Percentiles rank a stretch among this genome's conserved stretches.
Evolutionary conservation across 1,140 invertebrate species (phyloP).

Genomic region (Spodoptera frugiperda): DNA sequence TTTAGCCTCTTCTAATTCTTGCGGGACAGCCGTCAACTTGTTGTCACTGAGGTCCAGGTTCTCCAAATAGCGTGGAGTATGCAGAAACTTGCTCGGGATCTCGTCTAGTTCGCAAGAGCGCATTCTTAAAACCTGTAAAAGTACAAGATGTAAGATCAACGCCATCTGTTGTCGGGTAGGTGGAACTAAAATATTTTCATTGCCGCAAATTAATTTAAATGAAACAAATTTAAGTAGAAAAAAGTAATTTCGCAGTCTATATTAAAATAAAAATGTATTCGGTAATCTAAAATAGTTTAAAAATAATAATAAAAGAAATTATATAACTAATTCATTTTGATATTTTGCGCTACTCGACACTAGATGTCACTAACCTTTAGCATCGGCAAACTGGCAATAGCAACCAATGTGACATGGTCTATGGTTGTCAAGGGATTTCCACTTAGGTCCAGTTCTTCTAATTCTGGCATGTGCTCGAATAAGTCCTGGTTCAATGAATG

Average conservation of each 20-base stretch:
- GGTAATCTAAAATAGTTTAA: too few relatives aligned
- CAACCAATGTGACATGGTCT: slow-evolving; percentile 87
- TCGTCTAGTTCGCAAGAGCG: slow-evolving; percentile 88
- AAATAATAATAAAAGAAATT: too few relatives aligned
- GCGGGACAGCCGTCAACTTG: slow-evolving; percentile 87
- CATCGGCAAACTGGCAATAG: slow-evolving; percentile 87
- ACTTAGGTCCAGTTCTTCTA: slow-evolving; percentile 89
- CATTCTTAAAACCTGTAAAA: slow-evolving; percentile 88
- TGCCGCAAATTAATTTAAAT: not conserved
- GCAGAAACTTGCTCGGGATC: slow-evolving; percentile 88
- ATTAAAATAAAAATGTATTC: too few relatives aligned
- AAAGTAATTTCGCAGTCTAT: not conserved
- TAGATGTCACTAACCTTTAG: slow-evolving; percentile 87
- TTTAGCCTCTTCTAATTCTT: slow-evolving; percentile 87
- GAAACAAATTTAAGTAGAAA: too few relatives aligned
- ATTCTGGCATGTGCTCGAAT: slow-evolving; percentile 89
- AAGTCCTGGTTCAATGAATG: slow-evolving; percentile 89
- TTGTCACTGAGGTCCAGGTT: slow-evolving; percentile 91
- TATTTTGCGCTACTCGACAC: slow-evolving; percentile 17
- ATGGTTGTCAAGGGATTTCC: slow-evolving; percentile 89
- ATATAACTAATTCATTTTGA: not conserved
- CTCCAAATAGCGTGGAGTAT: slow-evolving; percentile 88
- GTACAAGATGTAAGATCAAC: not conserved
- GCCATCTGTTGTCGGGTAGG: slow-evolving; percentile 22
- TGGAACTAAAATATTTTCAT: not conserved